phyloP scores from a whole-genome alignment of 2,888 invertebrate species.

The Crematogaster levior region DNA sequence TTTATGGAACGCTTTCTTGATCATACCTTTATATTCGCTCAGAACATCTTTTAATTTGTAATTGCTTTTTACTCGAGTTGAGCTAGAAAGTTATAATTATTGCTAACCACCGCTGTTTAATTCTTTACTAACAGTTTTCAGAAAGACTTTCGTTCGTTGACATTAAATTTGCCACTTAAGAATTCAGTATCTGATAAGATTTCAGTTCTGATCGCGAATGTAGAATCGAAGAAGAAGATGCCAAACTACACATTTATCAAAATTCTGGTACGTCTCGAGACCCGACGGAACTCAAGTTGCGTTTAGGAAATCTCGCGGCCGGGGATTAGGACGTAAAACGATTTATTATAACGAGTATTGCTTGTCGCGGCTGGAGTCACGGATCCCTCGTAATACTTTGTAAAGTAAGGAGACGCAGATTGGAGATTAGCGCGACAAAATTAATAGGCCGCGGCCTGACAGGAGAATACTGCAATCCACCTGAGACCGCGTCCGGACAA shows the following conservation, averaged over 20 bases:
- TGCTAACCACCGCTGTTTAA: background rate
- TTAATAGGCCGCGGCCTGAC: constrained; percentile 80
- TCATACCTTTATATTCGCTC: background rate
- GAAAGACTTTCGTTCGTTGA: background rate
- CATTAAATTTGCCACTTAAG: background rate
- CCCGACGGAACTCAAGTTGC: constrained; percentile 36
- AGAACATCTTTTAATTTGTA: background rate
- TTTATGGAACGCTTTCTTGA: background rate
- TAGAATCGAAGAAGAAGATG: constrained; percentile 16
- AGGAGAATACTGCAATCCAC: constrained; percentile 76
- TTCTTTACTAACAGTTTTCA: background rate
- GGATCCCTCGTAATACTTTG: constrained; percentile 74
- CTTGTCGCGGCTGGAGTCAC: constrained; percentile 64
- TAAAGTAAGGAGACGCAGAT: constrained; percentile 80
- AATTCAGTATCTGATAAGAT: background rate
- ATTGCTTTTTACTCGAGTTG: background rate
- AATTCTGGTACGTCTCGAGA: constrained; percentile 29
- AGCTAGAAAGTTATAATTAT: background rate
- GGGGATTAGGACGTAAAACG: constrained; percentile 49
- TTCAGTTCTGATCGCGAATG: background rate
- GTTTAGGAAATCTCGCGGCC: constrained; percentile 52
- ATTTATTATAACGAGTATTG: constrained; percentile 69
- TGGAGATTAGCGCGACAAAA: constrained; percentile 83
- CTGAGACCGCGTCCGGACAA: constrained; percentile 69
- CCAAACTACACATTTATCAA: constrained; percentile 37